Percentiles rank a stretch among this genome's conserved stretches.
Conservation (phyloP, 2,797 vertebrate species). For the Chiroxiphia lanceolata region DNA sequence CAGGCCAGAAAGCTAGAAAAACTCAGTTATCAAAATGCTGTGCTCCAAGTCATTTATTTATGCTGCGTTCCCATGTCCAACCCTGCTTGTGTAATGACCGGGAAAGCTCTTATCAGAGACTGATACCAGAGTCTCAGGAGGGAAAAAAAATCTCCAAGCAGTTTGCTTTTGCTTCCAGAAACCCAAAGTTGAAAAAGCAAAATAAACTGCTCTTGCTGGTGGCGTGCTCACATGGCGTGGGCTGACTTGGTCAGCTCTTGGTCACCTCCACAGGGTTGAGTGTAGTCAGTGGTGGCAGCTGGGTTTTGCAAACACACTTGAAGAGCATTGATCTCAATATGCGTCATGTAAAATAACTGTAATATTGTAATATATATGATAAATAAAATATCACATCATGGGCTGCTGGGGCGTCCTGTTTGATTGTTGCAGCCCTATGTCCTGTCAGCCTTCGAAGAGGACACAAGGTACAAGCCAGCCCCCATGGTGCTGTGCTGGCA, state of each 20-base stretch:
- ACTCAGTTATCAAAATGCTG: slow-evolving; percentile 27
- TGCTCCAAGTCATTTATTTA: slow-evolving; percentile 1
- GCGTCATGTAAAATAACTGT: neutral
- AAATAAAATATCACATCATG: neutral
- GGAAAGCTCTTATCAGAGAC: slow-evolving; percentile 52
- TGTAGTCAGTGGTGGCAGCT: neutral
- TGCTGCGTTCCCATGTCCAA: slow-evolving; percentile 41
- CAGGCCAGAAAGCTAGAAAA: slow-evolving; percentile 25
- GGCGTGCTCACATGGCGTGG: rapidly evolving
- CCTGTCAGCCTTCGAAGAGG: neutral
- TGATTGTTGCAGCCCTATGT: neutral
- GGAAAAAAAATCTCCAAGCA: neutral
- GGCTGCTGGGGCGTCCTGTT: neutral
- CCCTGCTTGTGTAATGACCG: slow-evolving; percentile 43
- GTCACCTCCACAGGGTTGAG: rapidly evolving
- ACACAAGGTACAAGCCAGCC: neutral
- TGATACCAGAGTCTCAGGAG: slow-evolving; percentile 54
- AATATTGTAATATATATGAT: neutral
- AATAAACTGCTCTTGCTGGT: neutral
- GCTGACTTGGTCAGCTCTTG: rapidly evolving
- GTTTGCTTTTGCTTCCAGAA: slow-evolving; percentile 50
- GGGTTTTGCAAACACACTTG: neutral
- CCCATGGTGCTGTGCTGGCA: rapidly evolving
- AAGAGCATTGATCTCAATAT: neutral
- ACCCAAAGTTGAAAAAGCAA: neutral